phyloP scores from a whole-genome alignment of 1,140 invertebrate genomes.

The Yoshiicerus persimilis region DNA sequence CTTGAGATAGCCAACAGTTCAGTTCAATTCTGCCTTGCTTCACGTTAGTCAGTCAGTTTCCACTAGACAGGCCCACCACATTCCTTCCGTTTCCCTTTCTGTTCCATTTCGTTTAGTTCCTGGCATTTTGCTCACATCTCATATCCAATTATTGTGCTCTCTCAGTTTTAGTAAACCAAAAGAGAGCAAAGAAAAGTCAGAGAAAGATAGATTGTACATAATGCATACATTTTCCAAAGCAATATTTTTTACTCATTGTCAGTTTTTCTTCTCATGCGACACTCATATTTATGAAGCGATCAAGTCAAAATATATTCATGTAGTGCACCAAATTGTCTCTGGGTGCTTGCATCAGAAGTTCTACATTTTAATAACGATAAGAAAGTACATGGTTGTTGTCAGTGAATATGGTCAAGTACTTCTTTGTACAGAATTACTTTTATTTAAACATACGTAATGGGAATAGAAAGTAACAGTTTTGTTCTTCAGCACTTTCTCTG shows the following conservation, averaged over 20 bases:
- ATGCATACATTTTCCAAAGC: neutral
- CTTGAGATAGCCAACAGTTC: neutral
- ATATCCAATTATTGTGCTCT: constrained; percentile 6
- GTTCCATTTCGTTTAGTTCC: neutral
- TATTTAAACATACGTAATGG: too few relatives aligned
- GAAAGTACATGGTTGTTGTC: too few relatives aligned
- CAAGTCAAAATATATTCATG: too few relatives aligned
- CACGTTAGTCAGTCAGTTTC: neutral
- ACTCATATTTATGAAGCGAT: neutral
- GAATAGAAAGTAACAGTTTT: too few relatives aligned
- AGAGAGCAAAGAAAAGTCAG: neutral
- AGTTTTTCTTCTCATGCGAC: neutral
- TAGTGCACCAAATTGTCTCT: too few relatives aligned
- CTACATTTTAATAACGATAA: too few relatives aligned
- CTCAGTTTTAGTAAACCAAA: neutral
- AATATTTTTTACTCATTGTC: neutral
- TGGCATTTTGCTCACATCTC: neutral
- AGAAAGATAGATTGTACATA: neutral
- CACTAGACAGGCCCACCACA: neutral
- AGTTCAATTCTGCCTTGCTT: neutral
- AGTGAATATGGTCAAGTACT: too few relatives aligned
- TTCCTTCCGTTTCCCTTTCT: constrained; percentile 15
- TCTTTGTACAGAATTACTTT: too few relatives aligned
- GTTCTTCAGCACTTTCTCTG: too few relatives aligned
- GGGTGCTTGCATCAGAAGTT: too few relatives aligned